Evolutionary conservation across 2,797 vertebrate species (phyloP), one percentile per base, ranked within the genome.

Genomic region (Hemibagrus guttatus): DNA sequence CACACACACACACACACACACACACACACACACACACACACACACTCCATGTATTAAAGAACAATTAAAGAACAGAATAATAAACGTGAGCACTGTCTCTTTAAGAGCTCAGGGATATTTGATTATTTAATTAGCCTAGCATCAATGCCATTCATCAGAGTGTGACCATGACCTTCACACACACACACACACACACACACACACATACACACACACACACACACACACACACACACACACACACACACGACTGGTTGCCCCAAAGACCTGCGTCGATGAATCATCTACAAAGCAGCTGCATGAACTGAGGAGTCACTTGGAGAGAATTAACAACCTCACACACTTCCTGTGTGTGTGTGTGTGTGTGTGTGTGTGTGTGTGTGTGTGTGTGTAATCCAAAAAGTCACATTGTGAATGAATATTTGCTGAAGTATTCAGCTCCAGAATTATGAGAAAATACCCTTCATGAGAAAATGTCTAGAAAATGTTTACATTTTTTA

Each of bases 91-190:
- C 71, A 16, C 71, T 49, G 71, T 23, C 71, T 74, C 71, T 74
- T 74, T 75, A 46, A 72, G 35, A 35, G 69, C 69, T 84, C 56
- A 49, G 59, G 28, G 69, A 75, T 19, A 28, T 35, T 79, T 52
- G n/a, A 46, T 85, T 54, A 69, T 66, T 85, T 54, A 80, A 81
- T 72, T 81, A 46, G 28, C 42, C 6, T 16, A 31, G 9, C 28
- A 35, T 66, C 35, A 81, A 71, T 61, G 28, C n/a, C 56, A 81
- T 81, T 81, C 19, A 86, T 81, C 63, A 72, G 78, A 6, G 42
- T 61, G 66, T 63, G 54, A 86, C 66, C 85, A 81, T 35, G 54
- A 81, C 85, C 85, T 86, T 81, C 78, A 86, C 54, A 71, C 52
- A 58, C 42, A 63, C 63, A 58, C 74, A 54, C 49, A 76, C n/a